Base-by-base conservation (phyloP, 2,113 vertebrate genomes). In the Pterophyllum scalare region DNA sequence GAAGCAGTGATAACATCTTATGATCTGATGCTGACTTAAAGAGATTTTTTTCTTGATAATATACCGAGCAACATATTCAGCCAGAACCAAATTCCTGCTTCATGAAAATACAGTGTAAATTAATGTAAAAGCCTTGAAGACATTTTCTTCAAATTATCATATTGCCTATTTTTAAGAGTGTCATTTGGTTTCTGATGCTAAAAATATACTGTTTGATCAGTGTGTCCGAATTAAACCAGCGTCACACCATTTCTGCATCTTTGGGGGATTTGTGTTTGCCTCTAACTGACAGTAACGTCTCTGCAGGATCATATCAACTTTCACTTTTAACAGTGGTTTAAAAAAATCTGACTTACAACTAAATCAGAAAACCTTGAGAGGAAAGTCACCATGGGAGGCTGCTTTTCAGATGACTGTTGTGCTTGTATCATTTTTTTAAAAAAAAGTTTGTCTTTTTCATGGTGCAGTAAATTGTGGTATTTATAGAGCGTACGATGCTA, bases 201-300 rank as follows among this genome's bases (percentile, higher is more conserved):
- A 59, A 77, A 80, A 70, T 77, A 75, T 7, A 20, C 4, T 0
- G 6, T 81, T 85, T 58, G 61, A 59, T 81, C 38, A 59, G 15
- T n/a, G n/a, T 35, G 28, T 82, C 57, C n/a, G 58, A 77, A 75
- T 20, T 31, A 65, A 86, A 80, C 67, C 62, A 75, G 13, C 43
- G 0, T n/a, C 67, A 72, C 67, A 0, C 19, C 46, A 72, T 72
- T 54, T 72, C 46, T 33, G 67, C 67, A 49, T 54, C 2, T 33
- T 54, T n/a, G 26, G 67, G 31, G 11, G 11, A 54, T 52, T 31
- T 72, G 9, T 52, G 14, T 78, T 83, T 38, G 43, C 10, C 12
- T 72, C 38, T 56, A 38, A 28, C 54, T 1, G 65, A 78, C 75
- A 85, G 59, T 52, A 77, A 49, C 15, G 28, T 54, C 65, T 80